Evolutionary conservation across 2,888 invertebrate species (phyloP), one percentile per base, ranked within the genome.

Genomic region (Philhelius pedissequus): DNA sequence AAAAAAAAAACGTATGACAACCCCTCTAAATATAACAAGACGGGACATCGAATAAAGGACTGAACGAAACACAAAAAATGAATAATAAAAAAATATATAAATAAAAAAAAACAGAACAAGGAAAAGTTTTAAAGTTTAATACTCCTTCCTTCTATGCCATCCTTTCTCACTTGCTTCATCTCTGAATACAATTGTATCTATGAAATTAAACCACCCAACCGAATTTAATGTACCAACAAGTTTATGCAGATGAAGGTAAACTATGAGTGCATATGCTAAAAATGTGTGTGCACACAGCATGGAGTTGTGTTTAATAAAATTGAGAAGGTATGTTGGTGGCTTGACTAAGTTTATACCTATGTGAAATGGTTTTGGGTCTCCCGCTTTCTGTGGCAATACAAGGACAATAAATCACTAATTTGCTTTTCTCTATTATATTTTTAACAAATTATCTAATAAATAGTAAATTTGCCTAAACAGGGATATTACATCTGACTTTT

Each of bases 121-220:
- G 64, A 70, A 75, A 66, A 75, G 68, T 69, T 83, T 69, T 43
- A 35, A 74, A 68, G 82, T 74, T 69, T 64, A 74, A 77, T 74
- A 78, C 54, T 66, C 52, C 40, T 32, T 56, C 32, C 48, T 32
- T 56, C 32, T 38, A 45, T 50, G 35, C 9, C 22, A 50, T 25
- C 35, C 40, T 15, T 13, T 35, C 18, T 13, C 3, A 13, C 13
- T 56, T 18, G 13, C 20, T 38, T 38, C 22, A 22, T 15, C 35
- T 58, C n/a, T 43, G 27, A 18, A n/a, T 64, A 32, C 54, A 40
- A 60, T 38, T 69, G 82, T 45, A 60, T 68, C 58, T 30, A 75
- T 75, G 40, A 79, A 75, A 80, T 79, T 68, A 79, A 84, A 71
- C 71, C 75, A 75, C 80, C 58, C 75, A 71, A 80, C 75, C 71